Evolutionary conservation across 2,113 vertebrate genomes (phyloP).

Genomic region (Tiliqua scincoides): DNA sequence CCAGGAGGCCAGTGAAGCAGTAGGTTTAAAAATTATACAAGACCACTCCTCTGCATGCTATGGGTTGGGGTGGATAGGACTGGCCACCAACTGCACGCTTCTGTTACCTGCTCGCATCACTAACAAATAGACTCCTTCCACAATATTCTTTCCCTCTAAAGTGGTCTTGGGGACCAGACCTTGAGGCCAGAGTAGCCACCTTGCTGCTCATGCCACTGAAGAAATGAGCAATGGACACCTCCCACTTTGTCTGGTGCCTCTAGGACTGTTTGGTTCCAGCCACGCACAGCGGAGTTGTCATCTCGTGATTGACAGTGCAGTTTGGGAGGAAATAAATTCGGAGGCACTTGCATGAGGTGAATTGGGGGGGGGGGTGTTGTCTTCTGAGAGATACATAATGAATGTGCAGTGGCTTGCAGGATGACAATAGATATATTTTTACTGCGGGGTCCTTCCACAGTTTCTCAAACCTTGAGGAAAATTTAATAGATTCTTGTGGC

Average conservation of each 20-base stretch:
- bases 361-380: constrained; percentile 58
- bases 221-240: neutral
- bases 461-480: constrained; percentile 51
- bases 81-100: neutral
- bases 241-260: rapidly evolving
- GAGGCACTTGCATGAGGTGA: constrained; percentile 60
- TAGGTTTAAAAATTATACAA: too few species aligned
- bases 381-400: constrained; percentile 73
- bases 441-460: constrained; percentile 44
- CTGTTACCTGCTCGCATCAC: neutral
- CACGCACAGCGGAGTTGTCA: neutral
- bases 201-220: neutral
- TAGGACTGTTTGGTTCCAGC: rapidly evolving
- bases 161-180: neutral
- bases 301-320: constrained; percentile 56
- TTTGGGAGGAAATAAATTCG: constrained; percentile 73
- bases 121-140: neutral
- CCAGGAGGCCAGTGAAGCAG: too few species aligned
- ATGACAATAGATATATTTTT: constrained; percentile 61
- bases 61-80: too few species aligned
- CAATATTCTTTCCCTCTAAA: neutral
- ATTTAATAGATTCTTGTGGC: constrained; percentile 56
- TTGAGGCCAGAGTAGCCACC: neutral
- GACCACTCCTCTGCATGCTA: too few species aligned
- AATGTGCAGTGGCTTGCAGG: constrained; percentile 43